phyloP scores from a whole-genome alignment of 2,797 vertebrate genomes.

The Mastacembelus armatus region DNA sequence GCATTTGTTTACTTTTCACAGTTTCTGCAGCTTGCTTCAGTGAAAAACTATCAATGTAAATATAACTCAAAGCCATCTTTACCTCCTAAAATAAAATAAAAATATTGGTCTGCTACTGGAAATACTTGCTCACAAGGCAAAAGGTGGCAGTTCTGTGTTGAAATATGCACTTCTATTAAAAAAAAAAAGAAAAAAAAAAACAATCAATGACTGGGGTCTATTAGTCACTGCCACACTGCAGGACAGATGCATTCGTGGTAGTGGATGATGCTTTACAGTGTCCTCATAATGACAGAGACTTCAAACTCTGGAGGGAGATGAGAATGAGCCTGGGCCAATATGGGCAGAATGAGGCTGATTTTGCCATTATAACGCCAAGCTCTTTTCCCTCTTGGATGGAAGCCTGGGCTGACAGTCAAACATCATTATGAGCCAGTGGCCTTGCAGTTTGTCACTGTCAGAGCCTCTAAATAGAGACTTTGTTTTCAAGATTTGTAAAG shows the following conservation, averaged over 20 bases:
- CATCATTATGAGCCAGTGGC: slow-evolving; percentile 79
- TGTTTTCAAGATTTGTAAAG: slow-evolving; percentile 80
- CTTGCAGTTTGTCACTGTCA: slow-evolving; percentile 82
- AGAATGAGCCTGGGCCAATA: slow-evolving; percentile 65
- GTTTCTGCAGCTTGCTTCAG: slow-evolving; percentile 24
- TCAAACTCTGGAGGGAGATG: slow-evolving; percentile 64
- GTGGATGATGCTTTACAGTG: slow-evolving; percentile 51
- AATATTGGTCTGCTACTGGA: slow-evolving; percentile 23
- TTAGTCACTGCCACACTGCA: slow-evolving; percentile 19
- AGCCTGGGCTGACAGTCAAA: slow-evolving; percentile 78
- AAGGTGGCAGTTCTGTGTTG: slow-evolving; percentile 7
- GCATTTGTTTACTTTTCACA: slow-evolving; percentile 34
- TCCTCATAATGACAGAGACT: slow-evolving; percentile 65
- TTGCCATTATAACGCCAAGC: slow-evolving; percentile 61
- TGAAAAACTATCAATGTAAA: slow-evolving; percentile 29
- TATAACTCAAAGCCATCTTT: slow-evolving; percentile 30
- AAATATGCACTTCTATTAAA: slow-evolving; percentile 11
- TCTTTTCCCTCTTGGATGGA: slow-evolving; percentile 70
- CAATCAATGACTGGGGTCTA: background rate
- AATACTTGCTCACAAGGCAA: slow-evolving; percentile 18
- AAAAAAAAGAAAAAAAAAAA: too few relatives aligned
- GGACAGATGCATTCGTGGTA: slow-evolving; percentile 38
- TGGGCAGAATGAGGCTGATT: slow-evolving; percentile 74
- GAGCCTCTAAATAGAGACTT: slow-evolving; percentile 80
- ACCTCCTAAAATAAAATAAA: slow-evolving; percentile 23